These are phyloP conservation scores for Recurvirostra avosetta DNA, from an alignment of 2,113 vertebrate species.

Conservation along the genomic window DNA sequence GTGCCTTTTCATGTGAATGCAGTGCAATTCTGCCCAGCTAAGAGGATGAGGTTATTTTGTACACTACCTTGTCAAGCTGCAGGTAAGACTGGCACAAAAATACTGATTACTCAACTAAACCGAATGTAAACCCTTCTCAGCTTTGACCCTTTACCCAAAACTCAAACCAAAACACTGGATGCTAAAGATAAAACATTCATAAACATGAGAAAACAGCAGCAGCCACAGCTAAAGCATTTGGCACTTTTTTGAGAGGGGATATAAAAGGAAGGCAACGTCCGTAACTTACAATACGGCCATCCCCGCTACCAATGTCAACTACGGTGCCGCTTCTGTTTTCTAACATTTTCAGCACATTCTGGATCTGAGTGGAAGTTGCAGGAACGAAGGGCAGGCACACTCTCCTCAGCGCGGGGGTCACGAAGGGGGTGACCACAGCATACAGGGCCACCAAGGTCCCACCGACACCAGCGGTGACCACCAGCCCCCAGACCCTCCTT, in stretches of 20 bases:
- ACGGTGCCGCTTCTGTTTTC: conserved; percentile 75
- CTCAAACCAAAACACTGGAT: background rate
- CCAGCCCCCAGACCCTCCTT: conserved; percentile 71
- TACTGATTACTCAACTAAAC: background rate
- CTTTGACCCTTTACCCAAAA: background rate
- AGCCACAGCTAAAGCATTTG: fast-evolving
- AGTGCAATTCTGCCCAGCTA: background rate
- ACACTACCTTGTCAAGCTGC: background rate
- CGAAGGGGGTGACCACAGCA: conserved; percentile 81
- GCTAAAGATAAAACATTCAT: background rate
- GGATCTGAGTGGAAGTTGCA: conserved; percentile 84
- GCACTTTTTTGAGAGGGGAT: fast-evolving
- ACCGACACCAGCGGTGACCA: conserved; percentile 73
- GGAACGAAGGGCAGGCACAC: conserved; percentile 93
- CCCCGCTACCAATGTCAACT: conserved; percentile 93
- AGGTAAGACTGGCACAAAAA: background rate
- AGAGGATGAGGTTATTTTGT: background rate
- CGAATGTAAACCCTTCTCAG: background rate
- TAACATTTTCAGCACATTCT: conserved; percentile 83
- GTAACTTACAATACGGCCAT: conserved; percentile 90
- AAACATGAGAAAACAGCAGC: background rate
- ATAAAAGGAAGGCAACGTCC: fast-evolving
- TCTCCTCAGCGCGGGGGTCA: conserved; percentile 85
- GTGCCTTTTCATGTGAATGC: fast-evolving
- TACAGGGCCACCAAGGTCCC: conserved; percentile 83